Base-by-base conservation (phyloP, 2,888 invertebrate genomes). In the Calephelis perditalis region DNA sequence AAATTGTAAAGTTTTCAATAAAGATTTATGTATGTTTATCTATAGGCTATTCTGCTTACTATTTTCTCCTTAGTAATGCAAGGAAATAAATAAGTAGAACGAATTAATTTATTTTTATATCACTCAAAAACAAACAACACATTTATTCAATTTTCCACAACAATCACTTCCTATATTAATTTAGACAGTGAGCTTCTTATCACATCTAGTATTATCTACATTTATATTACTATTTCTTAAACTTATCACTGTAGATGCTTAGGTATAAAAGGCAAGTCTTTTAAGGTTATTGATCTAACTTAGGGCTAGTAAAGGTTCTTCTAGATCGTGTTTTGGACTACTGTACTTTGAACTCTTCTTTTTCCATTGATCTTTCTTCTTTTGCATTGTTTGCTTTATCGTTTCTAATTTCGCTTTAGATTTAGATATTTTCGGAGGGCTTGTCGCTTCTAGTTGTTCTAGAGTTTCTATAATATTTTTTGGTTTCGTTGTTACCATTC, bases 381-480 rank as follows among this genome's bases (percentile, higher is more conserved):
- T 84, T 45, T 77, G 65, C 70, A 77, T 76, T 67, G 82, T 86
- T 66, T 83, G 89, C 74, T 85, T 91, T 65, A 79, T 92, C 63
- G 88, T 86, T 61, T 92, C 91, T 60, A 95, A 81, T 78, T 95
- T 95, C 62, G 92, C 86, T 79, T 95, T 95, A 55, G 92, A 84
- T 76, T 94, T 94, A 65, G 93, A 93, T 67, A 91, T 70, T 72
- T 77, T 92, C 61, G 81, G 84, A 11, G 77, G 75, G 63, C 85
- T 89, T 61, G 92, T 86, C 56, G 81, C 70, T 72, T 96, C 96
- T 7, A 96, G 82, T 77, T 95, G 89, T 69, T 94, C 93, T 67
- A 96, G 81, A 60, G 95, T 95, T 78, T 96, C 96, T 67, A 96
- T 94, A 60, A 96, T 96, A 76, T 96, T 96, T 73, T 95, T 95